Conservation (phyloP, 2,113 vertebrate species). For the Corvus hawaiiensis region DNA sequence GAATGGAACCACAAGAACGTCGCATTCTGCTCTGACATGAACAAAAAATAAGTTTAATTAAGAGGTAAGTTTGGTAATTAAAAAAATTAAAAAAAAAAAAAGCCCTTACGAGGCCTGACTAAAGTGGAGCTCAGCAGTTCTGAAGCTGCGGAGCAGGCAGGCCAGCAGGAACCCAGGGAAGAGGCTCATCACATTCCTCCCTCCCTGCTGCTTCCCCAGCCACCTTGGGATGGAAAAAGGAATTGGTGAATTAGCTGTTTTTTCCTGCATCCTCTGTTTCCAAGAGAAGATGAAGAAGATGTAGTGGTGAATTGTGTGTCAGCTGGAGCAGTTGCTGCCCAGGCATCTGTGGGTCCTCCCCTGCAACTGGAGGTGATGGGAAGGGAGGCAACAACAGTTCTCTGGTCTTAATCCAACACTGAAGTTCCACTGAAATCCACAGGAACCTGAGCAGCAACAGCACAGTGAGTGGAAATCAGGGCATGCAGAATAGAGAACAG, state of each 20-base stretch:
- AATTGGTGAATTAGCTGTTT: not conserved
- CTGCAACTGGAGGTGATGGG: not conserved
- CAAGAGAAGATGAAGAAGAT: not conserved
- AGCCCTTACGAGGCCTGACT: not conserved
- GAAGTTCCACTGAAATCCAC: not conserved
- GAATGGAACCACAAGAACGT: not conserved
- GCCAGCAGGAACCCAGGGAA: not conserved
- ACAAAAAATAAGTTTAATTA: not conserved
- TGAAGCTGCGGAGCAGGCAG: not conserved
- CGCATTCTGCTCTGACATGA: not conserved
- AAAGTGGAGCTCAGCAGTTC: constrained; percentile 24
- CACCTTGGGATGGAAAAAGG: not conserved
- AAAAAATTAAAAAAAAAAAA: not conserved
- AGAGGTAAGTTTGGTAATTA: not conserved
- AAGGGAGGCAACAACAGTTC: not conserved
- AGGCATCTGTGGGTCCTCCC: not conserved
- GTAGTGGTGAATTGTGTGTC: not conserved
- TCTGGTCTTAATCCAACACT: not conserved
- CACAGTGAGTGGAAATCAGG: not conserved
- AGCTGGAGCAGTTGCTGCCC: not conserved
- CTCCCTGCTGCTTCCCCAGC: not conserved
- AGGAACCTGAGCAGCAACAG: not conserved
- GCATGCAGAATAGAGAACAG: not conserved
- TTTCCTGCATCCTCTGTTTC: not conserved
- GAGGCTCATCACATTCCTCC: not conserved